A percentile compares a stretch with the other conserved stretches of the same genome.
Evolutionary conservation across 2,797 vertebrate genomes (phyloP).

Genomic region (Arnoldichthys spilopterus): DNA sequence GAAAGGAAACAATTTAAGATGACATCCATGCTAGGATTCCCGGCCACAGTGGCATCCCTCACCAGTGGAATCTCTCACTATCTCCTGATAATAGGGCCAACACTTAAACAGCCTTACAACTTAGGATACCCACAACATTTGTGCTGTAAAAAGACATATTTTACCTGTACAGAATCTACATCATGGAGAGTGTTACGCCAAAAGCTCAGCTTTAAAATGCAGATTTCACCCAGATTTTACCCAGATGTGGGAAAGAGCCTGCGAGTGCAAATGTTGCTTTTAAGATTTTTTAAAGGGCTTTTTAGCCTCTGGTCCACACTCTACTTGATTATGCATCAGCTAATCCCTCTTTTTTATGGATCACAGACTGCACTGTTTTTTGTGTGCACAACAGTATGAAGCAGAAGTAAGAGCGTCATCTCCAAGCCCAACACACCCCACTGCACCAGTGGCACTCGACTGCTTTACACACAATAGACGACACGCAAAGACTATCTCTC

Average conservation of each 20-base stretch:
- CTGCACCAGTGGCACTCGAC: not conserved
- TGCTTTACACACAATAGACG: constrained; percentile 13
- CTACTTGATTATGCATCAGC: constrained; percentile 55
- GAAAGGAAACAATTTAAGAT: no score
- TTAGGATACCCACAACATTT: not conserved
- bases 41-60: no score
- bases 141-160: no score
- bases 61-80: no score
- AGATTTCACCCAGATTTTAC: no score
- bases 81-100: no score
- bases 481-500: constrained; percentile 2
- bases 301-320: not conserved
- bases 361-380: constrained; percentile 18
- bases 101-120: no score
- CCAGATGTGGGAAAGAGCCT: not conserved
- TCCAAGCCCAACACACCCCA: not conserved
- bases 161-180: no score
- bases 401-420: not conserved
- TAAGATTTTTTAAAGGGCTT: not conserved
- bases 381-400: not conserved
- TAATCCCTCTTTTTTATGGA: constrained; percentile 25
- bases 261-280: constrained; percentile 15
- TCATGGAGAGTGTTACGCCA: not conserved
- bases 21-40: no score
- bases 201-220: not conserved